Base-by-base conservation (phyloP, 1,140 invertebrate species). In the Yoshiicerus persimilis region DNA sequence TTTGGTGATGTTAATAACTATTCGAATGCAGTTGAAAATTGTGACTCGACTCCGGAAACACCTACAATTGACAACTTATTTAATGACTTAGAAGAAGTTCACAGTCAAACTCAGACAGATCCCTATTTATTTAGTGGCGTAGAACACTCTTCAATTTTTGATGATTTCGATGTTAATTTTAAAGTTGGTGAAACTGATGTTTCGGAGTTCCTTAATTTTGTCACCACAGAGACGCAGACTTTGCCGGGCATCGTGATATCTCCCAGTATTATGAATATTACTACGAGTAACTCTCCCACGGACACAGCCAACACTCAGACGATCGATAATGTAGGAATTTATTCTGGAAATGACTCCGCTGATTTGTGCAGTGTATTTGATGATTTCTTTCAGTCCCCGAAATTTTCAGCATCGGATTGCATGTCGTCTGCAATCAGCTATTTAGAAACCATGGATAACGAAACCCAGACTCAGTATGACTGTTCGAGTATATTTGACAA, bases 361-460 rank as follows among this genome's bases (percentile, higher is more conserved):
- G 75, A 80, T 4, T n/a, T 80, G n/a, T 11, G 11, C 9, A 30
- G 20, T 9, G 32, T 80, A 5, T 80, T 80, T 9, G 75, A 80
- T 9, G 75, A 83, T 25, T 66, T 38, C 39, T 16, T 32, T 41
- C 39, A 27, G 9, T 87, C 66, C 9, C n/a, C 23, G 13, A 70
- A 47, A 9, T 75, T 38, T 16, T 13, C 38, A 36, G 41, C 70
- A 10, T 23, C 23, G 5, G 41, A 70, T 34, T 9, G 25, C 20
- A 4, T 75, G 2, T 25, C 56, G 70, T 11, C 64, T 25, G 66
- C 20, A n/a, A 9, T 16, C 20, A 70, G 16, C 10, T 89, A 89
- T 64, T 83, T 89, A 11, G 88, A 89, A 47, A 89, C 88, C 23
- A 85, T 89, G 86, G 88, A 89, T 47, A 87, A 86, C 56, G 88